Evolutionary conservation across 1,140 invertebrate species (phyloP).

Genomic region (Heliconius nattereri): DNA sequence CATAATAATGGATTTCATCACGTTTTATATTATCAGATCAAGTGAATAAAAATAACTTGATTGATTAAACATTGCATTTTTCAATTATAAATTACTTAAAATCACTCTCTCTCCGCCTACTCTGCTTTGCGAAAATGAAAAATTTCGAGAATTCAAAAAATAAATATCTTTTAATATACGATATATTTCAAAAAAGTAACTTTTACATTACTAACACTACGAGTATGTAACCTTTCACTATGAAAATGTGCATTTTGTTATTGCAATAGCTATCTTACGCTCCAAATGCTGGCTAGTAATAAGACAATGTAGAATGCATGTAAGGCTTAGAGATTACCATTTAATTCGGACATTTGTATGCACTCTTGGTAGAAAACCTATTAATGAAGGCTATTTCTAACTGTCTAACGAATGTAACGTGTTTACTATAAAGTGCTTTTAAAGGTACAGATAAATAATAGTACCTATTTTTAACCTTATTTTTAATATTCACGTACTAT

Average conservation of each 20-base stretch:
- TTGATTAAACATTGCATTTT: too few species aligned
- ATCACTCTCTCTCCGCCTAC: too few species aligned
- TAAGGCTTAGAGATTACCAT: slow-evolving; percentile 18
- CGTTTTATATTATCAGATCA: too few species aligned
- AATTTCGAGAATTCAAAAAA: too few species aligned
- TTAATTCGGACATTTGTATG: slow-evolving; percentile 39
- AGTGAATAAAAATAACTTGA: too few species aligned
- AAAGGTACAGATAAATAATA: not conserved
- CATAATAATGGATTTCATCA: too few species aligned
- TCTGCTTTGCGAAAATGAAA: too few species aligned
- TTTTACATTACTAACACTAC: too few species aligned
- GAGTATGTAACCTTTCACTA: not conserved
- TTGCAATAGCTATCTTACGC: slow-evolving; percentile 26
- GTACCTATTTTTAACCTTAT: not conserved
- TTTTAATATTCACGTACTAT: too few species aligned
- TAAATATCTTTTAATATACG: too few species aligned
- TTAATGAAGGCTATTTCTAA: slow-evolving; percentile 41
- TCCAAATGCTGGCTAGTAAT: slow-evolving; percentile 16
- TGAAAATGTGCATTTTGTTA: not conserved
- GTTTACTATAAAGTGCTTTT: not conserved
- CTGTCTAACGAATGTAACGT: slow-evolving; percentile 27
- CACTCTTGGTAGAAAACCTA: slow-evolving; percentile 37
- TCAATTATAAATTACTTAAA: too few species aligned
- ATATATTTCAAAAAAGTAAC: too few species aligned
- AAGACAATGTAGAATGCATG: not conserved